phyloP scores from a whole-genome alignment of 1,140 invertebrate genomes.

The Scylla paramamosain region DNA sequence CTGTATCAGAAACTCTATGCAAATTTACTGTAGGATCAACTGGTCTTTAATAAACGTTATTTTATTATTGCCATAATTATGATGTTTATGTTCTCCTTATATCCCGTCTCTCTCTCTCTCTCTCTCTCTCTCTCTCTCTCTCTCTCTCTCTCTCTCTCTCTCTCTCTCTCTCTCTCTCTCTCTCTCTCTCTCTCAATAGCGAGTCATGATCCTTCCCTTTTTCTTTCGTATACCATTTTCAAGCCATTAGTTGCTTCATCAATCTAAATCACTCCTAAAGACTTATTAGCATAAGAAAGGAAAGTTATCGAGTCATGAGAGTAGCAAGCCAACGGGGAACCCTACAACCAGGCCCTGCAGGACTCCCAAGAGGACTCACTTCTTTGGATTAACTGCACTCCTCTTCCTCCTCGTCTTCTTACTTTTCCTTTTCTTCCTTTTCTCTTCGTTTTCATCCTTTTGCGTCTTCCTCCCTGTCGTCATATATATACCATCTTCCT shows the following conservation, averaged over 20 bases:
- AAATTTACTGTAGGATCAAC: conserved; percentile 72
- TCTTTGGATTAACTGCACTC: too few species aligned
- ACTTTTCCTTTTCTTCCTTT: too few species aligned
- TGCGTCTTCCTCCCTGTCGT: too few species aligned
- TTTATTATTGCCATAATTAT: conserved; percentile 70
- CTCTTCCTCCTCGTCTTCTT: too few species aligned
- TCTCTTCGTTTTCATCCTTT: too few species aligned
- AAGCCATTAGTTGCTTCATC: not conserved
- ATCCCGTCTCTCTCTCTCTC: not conserved
- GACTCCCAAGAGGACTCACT: too few species aligned
- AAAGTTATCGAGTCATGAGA: not conserved
- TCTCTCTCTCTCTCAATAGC: not conserved
- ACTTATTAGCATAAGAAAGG: not conserved
- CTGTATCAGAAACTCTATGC: conserved; percentile 69
- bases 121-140: not conserved
- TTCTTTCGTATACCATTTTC: not conserved
- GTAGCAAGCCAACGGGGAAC: not conserved
- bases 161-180: not conserved
- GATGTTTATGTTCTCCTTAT: not conserved
- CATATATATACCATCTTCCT: too few species aligned
- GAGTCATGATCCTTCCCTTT: not conserved
- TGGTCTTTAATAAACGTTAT: conserved; percentile 70
- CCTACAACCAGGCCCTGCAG: not conserved
- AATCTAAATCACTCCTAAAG: not conserved
- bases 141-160: not conserved